A percentile compares a stretch with the other conserved stretches of the same genome.
These are phyloP conservation scores for Harpagifer antarcticus DNA, from an alignment of 2,797 vertebrate species.

Conservation along the genomic window DNA sequence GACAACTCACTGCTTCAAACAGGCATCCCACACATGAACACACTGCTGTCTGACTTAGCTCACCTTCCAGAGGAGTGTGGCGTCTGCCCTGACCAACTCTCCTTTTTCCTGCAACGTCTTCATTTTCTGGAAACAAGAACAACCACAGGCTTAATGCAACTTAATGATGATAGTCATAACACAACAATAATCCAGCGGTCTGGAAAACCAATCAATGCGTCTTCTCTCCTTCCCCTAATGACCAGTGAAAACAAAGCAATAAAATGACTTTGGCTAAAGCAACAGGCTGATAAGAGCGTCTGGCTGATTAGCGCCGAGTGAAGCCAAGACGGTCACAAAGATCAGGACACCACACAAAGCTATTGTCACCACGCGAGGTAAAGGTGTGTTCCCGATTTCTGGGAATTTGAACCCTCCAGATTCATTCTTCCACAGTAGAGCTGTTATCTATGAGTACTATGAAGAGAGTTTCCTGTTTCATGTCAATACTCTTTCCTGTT, in stretches of 20 bases:
- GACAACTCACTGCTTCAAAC: slow-evolving; percentile 12
- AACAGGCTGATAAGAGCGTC: slow-evolving; percentile 76
- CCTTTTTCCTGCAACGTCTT: slow-evolving; percentile 69
- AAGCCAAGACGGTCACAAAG: slow-evolving; percentile 57
- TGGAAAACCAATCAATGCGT: slow-evolving; percentile 84
- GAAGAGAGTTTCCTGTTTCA: slow-evolving; percentile 47
- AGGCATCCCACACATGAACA: slow-evolving; percentile 27
- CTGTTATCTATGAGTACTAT: slow-evolving; percentile 26
- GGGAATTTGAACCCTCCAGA: neutral
- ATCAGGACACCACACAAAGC: slow-evolving; percentile 46
- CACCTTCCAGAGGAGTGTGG: slow-evolving; percentile 27
- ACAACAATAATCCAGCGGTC: slow-evolving; percentile 81
- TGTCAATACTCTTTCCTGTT: slow-evolving; percentile 33
- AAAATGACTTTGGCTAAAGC: slow-evolving; percentile 86
- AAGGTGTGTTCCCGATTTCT: slow-evolving; percentile 20
- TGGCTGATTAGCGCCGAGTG: slow-evolving; percentile 71
- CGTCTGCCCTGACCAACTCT: slow-evolving; percentile 26
- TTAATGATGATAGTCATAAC: slow-evolving; percentile 83
- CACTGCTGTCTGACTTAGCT: slow-evolving; percentile 17
- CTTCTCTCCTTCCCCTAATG: slow-evolving; percentile 79
- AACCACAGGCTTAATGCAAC: slow-evolving; percentile 78
- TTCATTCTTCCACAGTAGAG: slow-evolving; percentile 2
- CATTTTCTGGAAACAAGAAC: slow-evolving; percentile 73
- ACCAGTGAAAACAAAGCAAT: slow-evolving; percentile 84
- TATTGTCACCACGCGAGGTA: slow-evolving; percentile 49